Evolutionary conservation across 1,140 invertebrate genomes (phyloP).

Genomic region (Drosophila nannoptera): DNA sequence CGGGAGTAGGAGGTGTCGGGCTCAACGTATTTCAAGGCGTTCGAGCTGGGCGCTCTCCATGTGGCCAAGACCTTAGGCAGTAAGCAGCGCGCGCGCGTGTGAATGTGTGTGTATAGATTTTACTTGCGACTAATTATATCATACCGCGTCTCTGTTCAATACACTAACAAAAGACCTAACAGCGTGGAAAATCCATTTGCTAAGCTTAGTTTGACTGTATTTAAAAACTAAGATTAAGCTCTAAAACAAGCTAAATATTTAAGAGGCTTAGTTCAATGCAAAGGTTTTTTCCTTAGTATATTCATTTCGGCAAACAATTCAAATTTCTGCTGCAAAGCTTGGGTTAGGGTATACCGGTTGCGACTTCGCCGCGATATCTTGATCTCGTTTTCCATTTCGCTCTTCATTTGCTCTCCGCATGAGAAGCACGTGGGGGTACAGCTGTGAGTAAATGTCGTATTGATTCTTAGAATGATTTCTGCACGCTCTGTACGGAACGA

Average conservation of each 20-base stretch:
- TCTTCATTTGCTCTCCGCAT: background rate
- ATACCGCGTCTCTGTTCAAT: background rate
- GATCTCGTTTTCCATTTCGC: background rate
- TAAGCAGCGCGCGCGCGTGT: background rate
- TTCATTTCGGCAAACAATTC: too few species aligned
- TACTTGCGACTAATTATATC: slow-evolving; percentile 10
- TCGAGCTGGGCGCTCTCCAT: slow-evolving; percentile 5
- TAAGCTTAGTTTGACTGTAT: background rate
- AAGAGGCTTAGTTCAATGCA: too few species aligned
- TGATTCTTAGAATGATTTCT: slow-evolving; percentile 8
- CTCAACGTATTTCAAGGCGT: background rate
- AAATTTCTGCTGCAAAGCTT: background rate
- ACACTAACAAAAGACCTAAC: slow-evolving; percentile 8
- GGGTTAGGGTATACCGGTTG: background rate
- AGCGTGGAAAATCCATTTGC: background rate
- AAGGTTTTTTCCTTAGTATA: too few species aligned
- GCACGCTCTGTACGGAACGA: slow-evolving; percentile 1
- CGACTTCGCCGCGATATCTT: background rate
- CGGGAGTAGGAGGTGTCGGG: background rate
- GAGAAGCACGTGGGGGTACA: slow-evolving; percentile 15
- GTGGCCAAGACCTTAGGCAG: slow-evolving; percentile 10
- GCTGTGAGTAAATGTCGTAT: slow-evolving; percentile 8
- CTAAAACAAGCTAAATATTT: too few species aligned
- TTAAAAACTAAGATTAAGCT: too few species aligned
- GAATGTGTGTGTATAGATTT: slow-evolving; percentile 2